Evolutionary conservation across 64 coral and sea anemone genomes (phyloP), one percentile per base, ranked within the genome.

Genomic region (Anthopleura sola): DNA sequence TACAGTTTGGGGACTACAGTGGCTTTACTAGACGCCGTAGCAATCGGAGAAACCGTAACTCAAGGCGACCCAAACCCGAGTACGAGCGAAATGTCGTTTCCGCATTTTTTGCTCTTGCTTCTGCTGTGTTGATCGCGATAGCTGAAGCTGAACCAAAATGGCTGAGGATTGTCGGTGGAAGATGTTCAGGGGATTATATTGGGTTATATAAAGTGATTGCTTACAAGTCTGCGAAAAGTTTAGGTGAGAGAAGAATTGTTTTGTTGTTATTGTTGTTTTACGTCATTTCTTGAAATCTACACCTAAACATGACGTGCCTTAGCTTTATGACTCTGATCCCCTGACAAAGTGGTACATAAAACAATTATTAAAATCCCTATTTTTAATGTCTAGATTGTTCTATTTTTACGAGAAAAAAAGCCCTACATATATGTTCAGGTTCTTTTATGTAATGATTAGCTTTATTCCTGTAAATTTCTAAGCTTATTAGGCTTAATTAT

Each of bases 101-200:
- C 89, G 97, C 97, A 81, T 99, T 99, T 92, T 99, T 99, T 49
- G 92, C 92, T 57, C 88, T 99, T 24, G 90, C 97, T 58, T 87
- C 97, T 13, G 92, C 93, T 31, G 90, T 99, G 49, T 87, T 99
- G 71, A 83, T 99, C 19, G 92, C 97, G 16, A 95, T 94, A 18
- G 92, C 97, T 54, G 90, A 94, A 47, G 92, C 93, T 32, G 97
- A 99, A 60, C 97, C 97, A 6, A 92, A 92, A 90, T 99, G 97
- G 97, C 82, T 99, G 39, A 82, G 83, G 36, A 94, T 99, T 44
- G 47, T 90, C 62, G 82, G 92, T 37, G 89, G 89, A 69, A 88
- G 78, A 28, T 99, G 97, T 82, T 55, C 49, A 31, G 93, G 87
- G 55, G 78, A 92, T 29, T 94, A 90, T 84, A 68, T 99, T 46